Evolutionary conservation across 2,888 invertebrate genomes (phyloP).

Genomic region (Ramazzottius varieornatus): DNA sequence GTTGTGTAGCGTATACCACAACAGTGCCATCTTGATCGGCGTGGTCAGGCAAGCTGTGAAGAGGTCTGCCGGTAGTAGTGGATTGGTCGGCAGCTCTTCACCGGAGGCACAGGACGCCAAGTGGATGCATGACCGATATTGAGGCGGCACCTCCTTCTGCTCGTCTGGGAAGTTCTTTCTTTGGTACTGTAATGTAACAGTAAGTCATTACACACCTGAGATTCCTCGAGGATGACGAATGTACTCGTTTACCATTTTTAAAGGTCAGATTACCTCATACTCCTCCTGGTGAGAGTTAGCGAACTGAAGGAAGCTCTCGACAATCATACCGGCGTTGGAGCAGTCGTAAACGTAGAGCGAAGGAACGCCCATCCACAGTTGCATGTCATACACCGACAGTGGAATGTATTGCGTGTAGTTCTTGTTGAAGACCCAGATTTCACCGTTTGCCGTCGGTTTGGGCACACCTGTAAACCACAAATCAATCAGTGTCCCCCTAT

Average conservation of each 20-base stretch:
- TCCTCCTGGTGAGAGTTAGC: constrained; percentile 69
- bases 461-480: no score
- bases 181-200: not conserved
- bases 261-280: constrained; percentile 36
- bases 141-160: constrained; percentile 12
- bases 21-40: constrained; percentile 77
- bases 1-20: constrained; percentile 52
- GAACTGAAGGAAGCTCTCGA: constrained; percentile 47
- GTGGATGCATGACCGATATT: constrained; percentile 70
- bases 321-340: constrained; percentile 85
- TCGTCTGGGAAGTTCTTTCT: not conserved
- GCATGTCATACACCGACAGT: constrained; percentile 83
- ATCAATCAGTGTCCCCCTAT: no score
- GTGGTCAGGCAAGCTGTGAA: constrained; percentile 95
- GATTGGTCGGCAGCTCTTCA: constrained; percentile 82
- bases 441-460: constrained; percentile 83
- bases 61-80: constrained; percentile 81
- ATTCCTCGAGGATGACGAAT: not conserved
- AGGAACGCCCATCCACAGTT: constrained; percentile 96
- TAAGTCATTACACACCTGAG: not conserved
- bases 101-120: constrained; percentile 79
- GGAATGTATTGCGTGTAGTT: constrained; percentile 98
- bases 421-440: constrained; percentile 98
- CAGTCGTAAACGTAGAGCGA: constrained; percentile 98
- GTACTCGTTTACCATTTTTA: not conserved